These are phyloP conservation scores for Nothura maculosa DNA, from an alignment of 2,797 vertebrate genomes.

Conservation along the genomic window DNA sequence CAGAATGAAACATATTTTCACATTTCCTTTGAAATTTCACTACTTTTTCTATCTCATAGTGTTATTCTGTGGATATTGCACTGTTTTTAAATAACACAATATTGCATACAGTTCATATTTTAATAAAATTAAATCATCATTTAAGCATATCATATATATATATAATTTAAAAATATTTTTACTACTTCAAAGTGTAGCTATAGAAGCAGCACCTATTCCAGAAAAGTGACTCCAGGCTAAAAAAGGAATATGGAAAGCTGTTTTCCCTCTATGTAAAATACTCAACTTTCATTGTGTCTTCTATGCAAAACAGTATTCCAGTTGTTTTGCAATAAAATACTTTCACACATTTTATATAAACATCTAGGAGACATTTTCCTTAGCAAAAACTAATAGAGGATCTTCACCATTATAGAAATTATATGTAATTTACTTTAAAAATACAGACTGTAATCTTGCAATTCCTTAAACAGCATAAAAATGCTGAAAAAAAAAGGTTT, in stretches of 20 bases:
- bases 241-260: background rate
- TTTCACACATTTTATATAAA: background rate
- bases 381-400: background rate
- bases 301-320: fast-evolving
- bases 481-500: fast-evolving
- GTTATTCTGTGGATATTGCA: background rate
- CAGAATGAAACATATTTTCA: background rate
- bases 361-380: background rate
- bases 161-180: background rate
- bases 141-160: background rate
- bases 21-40: background rate
- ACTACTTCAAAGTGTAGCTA: background rate
- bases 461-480: background rate
- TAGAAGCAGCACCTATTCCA: background rate
- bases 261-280: background rate
- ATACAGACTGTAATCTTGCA: background rate
- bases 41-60: background rate
- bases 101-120: background rate
- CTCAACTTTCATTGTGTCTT: background rate
- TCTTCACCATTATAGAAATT: background rate
- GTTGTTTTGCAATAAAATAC: background rate
- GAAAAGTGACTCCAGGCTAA: background rate
- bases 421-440: background rate
- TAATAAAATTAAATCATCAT: background rate
- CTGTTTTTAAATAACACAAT: background rate